These are phyloP conservation scores for Atherix ibis DNA, from an alignment of 2,888 invertebrate species.

Conservation along the genomic window DNA sequence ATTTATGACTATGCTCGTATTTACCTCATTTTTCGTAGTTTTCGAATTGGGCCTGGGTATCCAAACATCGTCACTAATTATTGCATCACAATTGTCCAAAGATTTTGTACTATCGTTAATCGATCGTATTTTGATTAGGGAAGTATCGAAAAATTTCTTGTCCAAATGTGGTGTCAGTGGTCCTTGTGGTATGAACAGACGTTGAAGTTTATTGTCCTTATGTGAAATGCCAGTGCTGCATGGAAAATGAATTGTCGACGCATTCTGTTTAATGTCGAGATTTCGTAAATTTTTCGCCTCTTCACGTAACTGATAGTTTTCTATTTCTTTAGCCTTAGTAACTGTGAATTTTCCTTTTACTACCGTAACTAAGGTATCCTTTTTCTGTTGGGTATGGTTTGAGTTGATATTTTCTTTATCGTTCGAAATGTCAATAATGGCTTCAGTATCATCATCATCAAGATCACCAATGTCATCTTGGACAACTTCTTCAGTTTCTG, in stretches of 20 bases:
- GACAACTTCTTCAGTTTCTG: slow-evolving; percentile 1
- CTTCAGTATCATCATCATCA: not conserved
- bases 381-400: not conserved
- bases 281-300: slow-evolving; percentile 25
- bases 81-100: slow-evolving; percentile 17
- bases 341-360: slow-evolving; percentile 39
- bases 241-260: slow-evolving; percentile 54
- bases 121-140: slow-evolving; percentile 59
- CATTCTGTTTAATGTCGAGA: slow-evolving; percentile 25
- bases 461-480: not conserved
- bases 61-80: slow-evolving; percentile 12
- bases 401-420: no score
- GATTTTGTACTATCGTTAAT: slow-evolving; percentile 21
- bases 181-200: slow-evolving; percentile 36
- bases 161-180: slow-evolving; percentile 46
- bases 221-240: slow-evolving; percentile 39
- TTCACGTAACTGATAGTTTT: slow-evolving; percentile 14
- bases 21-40: slow-evolving; percentile 3
- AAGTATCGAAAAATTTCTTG: slow-evolving; percentile 67
- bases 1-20: not conserved
- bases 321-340: slow-evolving; percentile 27
- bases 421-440: no score
- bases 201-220: slow-evolving; percentile 42
- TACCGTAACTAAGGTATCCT: slow-evolving; percentile 10
- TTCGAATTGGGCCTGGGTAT: slow-evolving; percentile 11